These are phyloP conservation scores for Siniperca scherzeri DNA, from an alignment of 2,797 vertebrate genomes.

Conservation along the genomic window DNA sequence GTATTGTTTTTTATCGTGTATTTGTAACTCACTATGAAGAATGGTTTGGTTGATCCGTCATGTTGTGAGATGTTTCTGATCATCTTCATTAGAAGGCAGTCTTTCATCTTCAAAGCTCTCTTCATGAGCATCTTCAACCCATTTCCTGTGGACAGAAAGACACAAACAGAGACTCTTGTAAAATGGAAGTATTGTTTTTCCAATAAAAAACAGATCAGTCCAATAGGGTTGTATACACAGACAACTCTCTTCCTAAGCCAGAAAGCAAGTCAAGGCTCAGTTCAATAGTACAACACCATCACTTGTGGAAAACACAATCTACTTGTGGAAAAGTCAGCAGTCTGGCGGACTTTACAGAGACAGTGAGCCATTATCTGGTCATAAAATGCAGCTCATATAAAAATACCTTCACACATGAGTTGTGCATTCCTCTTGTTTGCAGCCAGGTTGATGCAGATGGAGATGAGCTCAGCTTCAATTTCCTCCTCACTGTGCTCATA, in stretches of 20 bases:
- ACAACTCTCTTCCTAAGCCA: not conserved
- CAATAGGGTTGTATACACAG: not conserved
- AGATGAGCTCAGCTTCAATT: constrained; percentile 92
- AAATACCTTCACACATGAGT: constrained; percentile 94
- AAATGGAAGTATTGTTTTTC: not conserved
- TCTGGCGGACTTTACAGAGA: not conserved
- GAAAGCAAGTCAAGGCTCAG: not conserved
- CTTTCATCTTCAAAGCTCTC: constrained; percentile 94
- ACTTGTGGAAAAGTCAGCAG: not conserved
- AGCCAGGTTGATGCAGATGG: constrained; percentile 97
- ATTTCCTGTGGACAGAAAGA: constrained; percentile 84
- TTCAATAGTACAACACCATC: not conserved
- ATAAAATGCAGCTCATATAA: not conserved
- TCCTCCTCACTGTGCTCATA: constrained; percentile 92
- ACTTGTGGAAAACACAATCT: too few relatives aligned
- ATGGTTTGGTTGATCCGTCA: constrained; percentile 91
- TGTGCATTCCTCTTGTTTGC: constrained; percentile 96
- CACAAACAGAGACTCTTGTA: not conserved
- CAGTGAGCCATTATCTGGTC: not conserved
- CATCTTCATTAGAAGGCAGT: constrained; percentile 97
- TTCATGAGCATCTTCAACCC: constrained; percentile 97
- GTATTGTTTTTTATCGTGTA: not conserved
- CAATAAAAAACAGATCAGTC: not conserved
- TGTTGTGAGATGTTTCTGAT: constrained; percentile 98
- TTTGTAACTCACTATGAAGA: constrained; percentile 90